Base-by-base conservation (phyloP, 2,113 vertebrate genomes). In the Physeter macrocephalus region DNA sequence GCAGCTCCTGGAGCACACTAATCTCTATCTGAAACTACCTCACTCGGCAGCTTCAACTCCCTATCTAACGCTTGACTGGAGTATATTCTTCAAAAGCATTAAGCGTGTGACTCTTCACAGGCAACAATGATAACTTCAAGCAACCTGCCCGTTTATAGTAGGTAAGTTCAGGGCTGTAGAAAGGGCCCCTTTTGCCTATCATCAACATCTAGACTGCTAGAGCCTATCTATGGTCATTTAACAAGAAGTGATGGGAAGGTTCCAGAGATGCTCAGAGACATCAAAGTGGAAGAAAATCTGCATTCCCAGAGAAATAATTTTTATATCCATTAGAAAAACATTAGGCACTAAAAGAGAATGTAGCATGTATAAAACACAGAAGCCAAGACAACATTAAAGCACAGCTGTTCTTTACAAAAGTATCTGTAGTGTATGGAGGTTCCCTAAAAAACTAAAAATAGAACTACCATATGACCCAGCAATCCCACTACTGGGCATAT, bases 61-160 rank as follows among this genome's bases (percentile, higher is more conserved):
- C 94, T 88, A 96, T 54, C 52, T 83, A 59, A 91, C 82, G 84
- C 75, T 96, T 88, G 49, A 85, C n/a, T 96, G 46, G 59, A 93
- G 72, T 91, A 85, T 77, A 93, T 78, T 95, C 75, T 97, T 90
- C 52, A 62, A 61, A 87, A 83, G 52, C 91, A 94, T 90, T 96
- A 97, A 85, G 34, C 34, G 75, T 83, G 52, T 84, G 83, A 86
- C 41, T 83, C 75, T 69, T 92, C 80, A 86, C 64, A 97, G 62
- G 96, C 62, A 93, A 11, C 86, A 96, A 0, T 93, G 96, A 93
- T 49, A 78, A 52, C 23, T 84, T 89, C 83, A 81, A 75, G n/a
- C 18, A 66, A 85, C 4, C 41, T 78, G 29, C 6, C 34, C 88
- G 13, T 77, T 87, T 91, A 62, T 3, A 93, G 49, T 12, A 93